Conservation (phyloP, 2,797 vertebrate species). For the Sebastes kiyomatsui region DNA sequence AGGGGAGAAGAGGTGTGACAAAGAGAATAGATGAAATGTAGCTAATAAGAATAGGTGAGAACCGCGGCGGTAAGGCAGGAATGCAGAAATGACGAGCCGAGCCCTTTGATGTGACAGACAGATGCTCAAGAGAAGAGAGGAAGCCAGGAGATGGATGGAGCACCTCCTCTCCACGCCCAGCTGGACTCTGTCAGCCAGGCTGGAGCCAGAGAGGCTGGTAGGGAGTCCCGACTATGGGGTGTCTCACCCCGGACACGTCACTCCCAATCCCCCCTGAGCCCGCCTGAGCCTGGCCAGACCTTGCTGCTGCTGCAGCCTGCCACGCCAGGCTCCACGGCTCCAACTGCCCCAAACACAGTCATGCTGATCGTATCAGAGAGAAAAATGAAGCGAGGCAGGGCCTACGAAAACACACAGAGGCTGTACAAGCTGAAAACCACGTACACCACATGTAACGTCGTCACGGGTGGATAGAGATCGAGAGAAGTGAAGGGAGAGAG, state of each 20-base stretch:
- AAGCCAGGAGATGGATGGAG: slow-evolving; percentile 30
- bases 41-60: slow-evolving; percentile 5
- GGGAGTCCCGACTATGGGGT: slow-evolving; percentile 53
- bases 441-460: slow-evolving; percentile 45
- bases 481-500: slow-evolving; percentile 40
- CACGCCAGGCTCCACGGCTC: slow-evolving; percentile 52
- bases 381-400: slow-evolving; percentile 49
- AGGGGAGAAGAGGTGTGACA: not conserved
- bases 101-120: slow-evolving; percentile 57
- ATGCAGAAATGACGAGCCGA: slow-evolving; percentile 30
- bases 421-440: slow-evolving; percentile 52
- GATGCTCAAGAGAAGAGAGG: slow-evolving; percentile 40
- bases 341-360: slow-evolving; percentile 53
- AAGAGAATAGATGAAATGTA: slow-evolving; percentile 8
- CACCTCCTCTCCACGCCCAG: slow-evolving; percentile 65
- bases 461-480: slow-evolving; percentile 31
- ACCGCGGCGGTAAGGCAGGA: slow-evolving; percentile 5
- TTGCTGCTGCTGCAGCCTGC: slow-evolving; percentile 52
- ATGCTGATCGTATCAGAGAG: slow-evolving; percentile 64
- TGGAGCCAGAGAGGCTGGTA: slow-evolving; percentile 69
- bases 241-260: slow-evolving; percentile 73
- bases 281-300: slow-evolving; percentile 75
- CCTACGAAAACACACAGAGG: slow-evolving; percentile 35
- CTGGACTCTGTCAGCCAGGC: slow-evolving; percentile 81
- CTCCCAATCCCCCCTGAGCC: slow-evolving; percentile 72